These are phyloP conservation scores for Acrocephalus scirpaceus DNA, from an alignment of 2,797 vertebrate species.

Conservation along the genomic window DNA sequence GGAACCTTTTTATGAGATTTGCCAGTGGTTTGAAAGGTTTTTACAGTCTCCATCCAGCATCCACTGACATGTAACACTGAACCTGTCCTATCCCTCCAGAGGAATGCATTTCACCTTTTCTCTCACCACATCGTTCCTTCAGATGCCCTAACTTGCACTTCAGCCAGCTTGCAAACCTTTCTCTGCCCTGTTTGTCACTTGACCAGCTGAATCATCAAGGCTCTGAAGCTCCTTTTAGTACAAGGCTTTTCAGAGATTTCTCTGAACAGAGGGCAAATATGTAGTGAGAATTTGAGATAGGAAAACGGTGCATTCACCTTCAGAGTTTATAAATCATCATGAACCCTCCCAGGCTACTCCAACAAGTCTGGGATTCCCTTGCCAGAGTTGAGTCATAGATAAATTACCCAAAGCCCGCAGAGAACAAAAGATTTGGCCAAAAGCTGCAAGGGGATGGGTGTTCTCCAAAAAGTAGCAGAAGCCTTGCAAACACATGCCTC, in stretches of 20 bases:
- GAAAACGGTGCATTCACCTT: constrained; percentile 11
- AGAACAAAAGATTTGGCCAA: constrained; percentile 49
- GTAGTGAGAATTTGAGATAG: constrained; percentile 13
- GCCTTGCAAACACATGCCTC: constrained; percentile 26
- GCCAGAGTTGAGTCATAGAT: constrained; percentile 35
- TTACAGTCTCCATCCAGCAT: neutral
- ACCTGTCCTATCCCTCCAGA: neutral
- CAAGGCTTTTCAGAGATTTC: neutral
- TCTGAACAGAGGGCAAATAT: neutral
- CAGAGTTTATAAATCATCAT: neutral
- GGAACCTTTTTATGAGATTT: neutral
- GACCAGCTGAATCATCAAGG: neutral
- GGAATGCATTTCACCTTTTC: neutral
- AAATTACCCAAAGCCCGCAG: constrained; percentile 1
- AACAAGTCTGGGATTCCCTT: constrained; percentile 34
- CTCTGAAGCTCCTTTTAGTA: neutral
- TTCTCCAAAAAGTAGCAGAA: constrained; percentile 45
- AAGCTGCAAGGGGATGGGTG: constrained; percentile 1
- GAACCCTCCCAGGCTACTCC: constrained; percentile 39
- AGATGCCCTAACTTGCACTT: neutral
- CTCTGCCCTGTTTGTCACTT: neutral
- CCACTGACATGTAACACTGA: neutral
- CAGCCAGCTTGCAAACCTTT: constrained; percentile 32
- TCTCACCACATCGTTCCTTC: neutral
- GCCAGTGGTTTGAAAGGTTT: neutral